These are phyloP conservation scores for Galleria mellonella DNA, from an alignment of 1,140 invertebrate species.

Conservation along the genomic window DNA sequence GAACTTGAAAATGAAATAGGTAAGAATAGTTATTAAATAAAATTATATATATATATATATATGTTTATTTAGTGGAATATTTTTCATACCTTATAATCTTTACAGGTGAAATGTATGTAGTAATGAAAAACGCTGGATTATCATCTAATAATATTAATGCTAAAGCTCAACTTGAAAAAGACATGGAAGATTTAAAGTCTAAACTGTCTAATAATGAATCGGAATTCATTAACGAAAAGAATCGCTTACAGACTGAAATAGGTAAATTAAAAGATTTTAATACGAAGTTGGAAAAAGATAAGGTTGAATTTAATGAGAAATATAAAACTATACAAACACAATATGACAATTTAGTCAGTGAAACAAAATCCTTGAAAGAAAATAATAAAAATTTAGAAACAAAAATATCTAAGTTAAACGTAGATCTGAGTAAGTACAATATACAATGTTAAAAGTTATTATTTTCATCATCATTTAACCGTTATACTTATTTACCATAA, in stretches of 20 bases:
- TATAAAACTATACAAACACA: conserved; percentile 66
- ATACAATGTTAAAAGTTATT: conserved; percentile 2
- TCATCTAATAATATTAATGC: conserved; percentile 67
- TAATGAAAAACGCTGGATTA: conserved; percentile 76
- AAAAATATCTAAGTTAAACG: conserved; percentile 74
- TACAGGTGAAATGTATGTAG: conserved; percentile 79
- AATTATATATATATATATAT: too few relatives aligned
- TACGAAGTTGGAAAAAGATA: conserved; percentile 65
- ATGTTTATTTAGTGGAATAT: too few relatives aligned
- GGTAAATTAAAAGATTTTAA: conserved; percentile 66
- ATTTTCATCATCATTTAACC: neutral
- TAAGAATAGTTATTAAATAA: conserved; percentile 55
- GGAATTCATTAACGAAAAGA: conserved; percentile 71
- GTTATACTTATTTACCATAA: conserved; percentile 7
- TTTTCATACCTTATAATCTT: conserved; percentile 19
- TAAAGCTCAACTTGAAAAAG: conserved; percentile 60
- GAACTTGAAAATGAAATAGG: conserved; percentile 87
- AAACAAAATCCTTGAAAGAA: conserved; percentile 64
- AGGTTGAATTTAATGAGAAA: conserved; percentile 65
- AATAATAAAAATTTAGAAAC: conserved; percentile 76
- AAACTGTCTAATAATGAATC: conserved; percentile 67
- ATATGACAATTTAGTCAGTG: conserved; percentile 31
- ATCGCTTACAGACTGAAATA: conserved; percentile 72
- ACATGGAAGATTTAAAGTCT: conserved; percentile 67
- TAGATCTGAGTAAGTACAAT: conserved; percentile 66